phyloP scores from a whole-genome alignment of 1,140 invertebrate genomes.

The Microplitis mediator region DNA sequence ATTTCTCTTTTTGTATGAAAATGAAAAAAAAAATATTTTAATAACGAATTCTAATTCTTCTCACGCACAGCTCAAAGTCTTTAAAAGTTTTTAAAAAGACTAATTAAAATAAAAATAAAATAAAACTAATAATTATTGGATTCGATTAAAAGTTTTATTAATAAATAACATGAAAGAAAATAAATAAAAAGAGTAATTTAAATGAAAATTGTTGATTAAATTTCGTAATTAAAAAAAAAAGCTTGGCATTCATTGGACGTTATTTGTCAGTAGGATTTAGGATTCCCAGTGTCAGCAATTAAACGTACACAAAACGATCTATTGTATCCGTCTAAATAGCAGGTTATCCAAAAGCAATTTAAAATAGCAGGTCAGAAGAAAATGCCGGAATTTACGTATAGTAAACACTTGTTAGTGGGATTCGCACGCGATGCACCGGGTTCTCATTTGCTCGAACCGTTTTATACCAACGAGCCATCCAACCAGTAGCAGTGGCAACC shows the following conservation, averaged over 20 bases:
- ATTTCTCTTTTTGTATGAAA: no score
- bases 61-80: no score
- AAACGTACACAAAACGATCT: background rate
- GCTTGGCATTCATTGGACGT: no score
- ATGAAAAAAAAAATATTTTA: no score
- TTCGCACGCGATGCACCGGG: background rate
- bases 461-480: no score
- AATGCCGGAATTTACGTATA: conserved; percentile 23
- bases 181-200: background rate
- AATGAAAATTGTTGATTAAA: no score
- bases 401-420: conserved; percentile 27
- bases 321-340: background rate
- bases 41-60: no score
- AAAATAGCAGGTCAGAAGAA: background rate
- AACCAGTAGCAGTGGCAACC: background rate
- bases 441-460: background rate
- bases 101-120: background rate
- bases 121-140: background rate
- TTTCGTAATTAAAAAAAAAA: no score
- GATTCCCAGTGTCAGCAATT: no score
- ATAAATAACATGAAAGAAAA: background rate
- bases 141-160: background rate
- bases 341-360: background rate
- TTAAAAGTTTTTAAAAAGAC: background rate
- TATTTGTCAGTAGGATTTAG: no score